Base-by-base conservation (phyloP, 2,113 vertebrate species). In the Theristicus caerulescens region DNA sequence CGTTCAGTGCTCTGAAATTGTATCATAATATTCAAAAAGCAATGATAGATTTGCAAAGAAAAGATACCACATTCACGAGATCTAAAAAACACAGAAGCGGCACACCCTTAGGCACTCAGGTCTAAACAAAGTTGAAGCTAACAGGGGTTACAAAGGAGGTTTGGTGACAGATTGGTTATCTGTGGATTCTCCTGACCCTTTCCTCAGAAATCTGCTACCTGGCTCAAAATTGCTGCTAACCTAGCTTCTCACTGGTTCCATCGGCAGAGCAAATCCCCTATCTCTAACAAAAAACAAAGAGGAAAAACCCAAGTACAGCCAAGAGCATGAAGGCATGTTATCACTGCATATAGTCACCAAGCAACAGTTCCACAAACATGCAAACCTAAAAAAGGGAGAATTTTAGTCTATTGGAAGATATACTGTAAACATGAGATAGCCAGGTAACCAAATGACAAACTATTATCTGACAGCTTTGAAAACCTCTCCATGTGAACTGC, bases 391-490 rank as follows among this genome's bases (percentile, higher is more conserved):
- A 91, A 82, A 40, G 15, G 65, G 57, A 94, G 82, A 92, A 79
- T 40, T 94, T 55, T 3, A 69, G 27, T 29, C 81, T 24, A 8
- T 9, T 93, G 74, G 66, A 79, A 49, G 58, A 85, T 44, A 26
- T 2, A 4, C 16, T 21, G 57, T 40, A 92, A 95, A 82, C 78
- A 88, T 0, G 4, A 95, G 93, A 93, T 26, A 96, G 58, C 32
- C 83, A 94, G 96, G 96, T 93, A 94, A 84, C 46, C 76, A 77
- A 77, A 51, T 51, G 84, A 94, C 96, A 85, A 82, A 87, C 81
- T 21, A 1, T 31, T 69, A 84, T 79, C 94, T 80, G 66, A 83
- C 78, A 93, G 71, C 66, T 71, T 73, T 76, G 57, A 76, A 94
- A 93, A 76, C 24, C 51, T 62, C 81, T 80, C 34, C 47, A 44